A percentile compares a stretch with the other conserved stretches of the same genome.
Evolutionary conservation across 2,888 invertebrate genomes (phyloP).

Genomic region (Junonia oenone): DNA sequence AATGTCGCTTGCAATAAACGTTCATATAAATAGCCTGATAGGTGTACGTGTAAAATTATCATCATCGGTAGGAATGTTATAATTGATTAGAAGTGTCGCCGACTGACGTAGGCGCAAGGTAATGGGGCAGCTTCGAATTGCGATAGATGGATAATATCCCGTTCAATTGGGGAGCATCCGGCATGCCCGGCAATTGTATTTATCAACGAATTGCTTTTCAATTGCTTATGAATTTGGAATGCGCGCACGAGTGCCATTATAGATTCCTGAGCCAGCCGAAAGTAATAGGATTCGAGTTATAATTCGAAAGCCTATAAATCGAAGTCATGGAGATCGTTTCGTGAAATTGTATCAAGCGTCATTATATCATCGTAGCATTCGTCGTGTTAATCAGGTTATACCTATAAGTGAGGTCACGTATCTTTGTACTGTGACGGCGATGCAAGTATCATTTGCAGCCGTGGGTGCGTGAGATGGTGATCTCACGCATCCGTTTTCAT

Average conservation of each 20-base stretch:
- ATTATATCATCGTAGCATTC: too few species aligned
- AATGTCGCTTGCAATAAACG: not conserved
- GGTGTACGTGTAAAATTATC: conserved; percentile 5
- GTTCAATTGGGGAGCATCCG: conserved; percentile 55
- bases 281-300: conserved; percentile 17
- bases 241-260: conserved; percentile 18
- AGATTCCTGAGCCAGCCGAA: conserved; percentile 16
- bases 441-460: not conserved
- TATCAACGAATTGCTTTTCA: conserved; percentile 53
- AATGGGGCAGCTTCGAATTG: conserved; percentile 35
- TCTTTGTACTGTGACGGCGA: not conserved
- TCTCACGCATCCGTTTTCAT: too few species aligned
- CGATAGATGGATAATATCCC: conserved; percentile 51
- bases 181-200: conserved; percentile 46
- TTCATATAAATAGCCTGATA: not conserved
- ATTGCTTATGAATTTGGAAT: conserved; percentile 40
- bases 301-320: conserved; percentile 2
- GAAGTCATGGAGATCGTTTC: not conserved
- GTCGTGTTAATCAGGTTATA: not conserved
- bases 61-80: conserved; percentile 11
- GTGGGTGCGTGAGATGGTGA: too few species aligned
- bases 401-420: not conserved
- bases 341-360: not conserved
- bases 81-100: conserved; percentile 30
- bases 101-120: conserved; percentile 36